These are phyloP conservation scores for Rousettus leschenaultii DNA, from an alignment of 2,113 vertebrate species.

Conservation along the genomic window DNA sequence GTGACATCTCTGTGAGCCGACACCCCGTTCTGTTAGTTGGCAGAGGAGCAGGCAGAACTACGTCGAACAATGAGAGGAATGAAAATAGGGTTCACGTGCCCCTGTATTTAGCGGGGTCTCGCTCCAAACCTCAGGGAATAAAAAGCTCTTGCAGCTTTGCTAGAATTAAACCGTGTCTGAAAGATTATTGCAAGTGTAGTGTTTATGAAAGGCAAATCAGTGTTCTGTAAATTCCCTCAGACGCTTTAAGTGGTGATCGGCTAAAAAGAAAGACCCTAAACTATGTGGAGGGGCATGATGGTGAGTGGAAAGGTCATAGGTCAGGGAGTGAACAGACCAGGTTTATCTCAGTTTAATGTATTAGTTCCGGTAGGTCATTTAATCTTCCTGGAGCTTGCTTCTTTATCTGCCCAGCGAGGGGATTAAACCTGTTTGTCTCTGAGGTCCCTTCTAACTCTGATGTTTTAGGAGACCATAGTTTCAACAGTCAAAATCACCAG, in stretches of 20 bases:
- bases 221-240: background rate
- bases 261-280: background rate
- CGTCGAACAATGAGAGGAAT: conserved; percentile 23
- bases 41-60: conserved; percentile 24
- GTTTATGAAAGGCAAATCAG: conserved; percentile 24
- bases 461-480: background rate
- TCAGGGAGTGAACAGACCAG: background rate
- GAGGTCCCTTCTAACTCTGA: background rate
- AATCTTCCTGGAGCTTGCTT: background rate
- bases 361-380: background rate
- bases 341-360: background rate
- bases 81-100: background rate
- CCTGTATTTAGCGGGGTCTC: background rate
- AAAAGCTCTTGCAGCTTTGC: background rate
- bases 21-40: conserved; percentile 18
- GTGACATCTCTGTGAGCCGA: background rate
- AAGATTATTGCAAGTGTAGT: background rate
- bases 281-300: background rate
- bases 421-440: background rate
- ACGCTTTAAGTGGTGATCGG: background rate
- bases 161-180: conserved; percentile 26
- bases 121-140: background rate
- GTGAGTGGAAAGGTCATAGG: background rate
- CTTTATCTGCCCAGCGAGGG: background rate
- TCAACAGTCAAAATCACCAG: background rate